Base-by-base conservation (phyloP, 2,888 invertebrate species). In the Balanococcus diminutus region DNA sequence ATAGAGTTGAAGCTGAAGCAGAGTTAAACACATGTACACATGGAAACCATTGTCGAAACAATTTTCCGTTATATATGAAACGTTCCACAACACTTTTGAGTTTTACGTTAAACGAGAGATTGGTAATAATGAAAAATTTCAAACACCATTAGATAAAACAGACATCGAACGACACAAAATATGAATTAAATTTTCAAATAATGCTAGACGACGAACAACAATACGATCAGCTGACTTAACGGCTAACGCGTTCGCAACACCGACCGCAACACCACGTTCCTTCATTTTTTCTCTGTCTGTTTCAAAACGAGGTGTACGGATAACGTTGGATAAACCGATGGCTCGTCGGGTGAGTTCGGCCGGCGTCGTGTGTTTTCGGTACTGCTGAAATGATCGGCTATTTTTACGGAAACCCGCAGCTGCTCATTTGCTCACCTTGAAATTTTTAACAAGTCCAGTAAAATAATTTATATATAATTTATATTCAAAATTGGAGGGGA, bases 151-250 rank as follows among this genome's bases (percentile, higher is more conserved):
- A 4, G 5, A 61, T 61, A 25, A 25, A 67, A 28, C 28, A 56
- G 8, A 22, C 19, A 11, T 1, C 56, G 56, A 56, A 22, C 28
- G 67, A 67, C 16, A 67, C 28, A 28, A 67, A 28, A 28, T 25
- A 9, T 5, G 67, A 67, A 28, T 5, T 4, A 4, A 28, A 28
- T 28, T 16, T 28, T 16, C 16, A 67, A 67, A 28, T 67, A 5
- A 28, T 28, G 16, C 19, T 14, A 36, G 36, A 79, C 19, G 36
- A 79, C 75, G 75, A 79, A 79, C 8, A 25, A 72, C 36, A 79
- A 79, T 79, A 79, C 75, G 75, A 79, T 79, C 75, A 79, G 75
- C 75, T 79, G 75, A 79, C 75, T 79, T 79, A 79, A 79, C 75
- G 75, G 75, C n/a, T 79, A 79, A 36, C 75, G 11, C 75, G 36